Base-by-base conservation (phyloP, 2,888 invertebrate species). In the Lypha dubia region DNA sequence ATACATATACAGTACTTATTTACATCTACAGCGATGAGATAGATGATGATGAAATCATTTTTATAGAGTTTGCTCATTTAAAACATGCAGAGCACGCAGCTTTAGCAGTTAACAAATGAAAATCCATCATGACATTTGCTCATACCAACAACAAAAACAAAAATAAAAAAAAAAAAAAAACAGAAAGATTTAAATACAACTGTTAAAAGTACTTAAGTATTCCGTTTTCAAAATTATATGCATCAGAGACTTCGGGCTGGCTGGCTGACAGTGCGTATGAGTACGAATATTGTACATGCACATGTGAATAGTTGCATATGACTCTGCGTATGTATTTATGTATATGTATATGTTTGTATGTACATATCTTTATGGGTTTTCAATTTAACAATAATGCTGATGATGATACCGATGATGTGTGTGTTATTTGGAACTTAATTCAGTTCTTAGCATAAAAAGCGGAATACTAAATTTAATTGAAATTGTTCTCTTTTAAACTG, bases 81-180 rank as follows among this genome's bases (percentile, higher is more conserved):
- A 68, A 83, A 68, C 46, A 44, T 79, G 62, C 53, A 41, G 51
- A 84, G 75, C 65, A 84, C 65, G 83, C 79, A 84, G 74, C 79
- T 79, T 75, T 84, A 75, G 44, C 56, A 74, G 35, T 63, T 51
- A 74, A 74, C 83, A 84, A 75, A 84, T 84, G 79, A 71, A 84
- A 84, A 84, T 84, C 79, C 83, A 71, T 84, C 79, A 79, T 84
- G 84, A 77, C 81, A 79, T 68, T 73, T 74, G 65, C 74, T 75
- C 84, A 67, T 68, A 67, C 71, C 74, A 13, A 51, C 15, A n/a
- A n/a, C 22, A 17, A 49, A 24, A n/a, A 32, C 32, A 32, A 3
- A 32, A 3, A 32, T 7, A 32, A 3, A 32, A 3, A 32, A n/a
- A 3, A 32, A 3, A 5, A 15, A 58, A 46, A 46, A 22, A 65